phyloP scores from a whole-genome alignment of 2,797 vertebrate genomes.

The Hemibagrus guttatus region DNA sequence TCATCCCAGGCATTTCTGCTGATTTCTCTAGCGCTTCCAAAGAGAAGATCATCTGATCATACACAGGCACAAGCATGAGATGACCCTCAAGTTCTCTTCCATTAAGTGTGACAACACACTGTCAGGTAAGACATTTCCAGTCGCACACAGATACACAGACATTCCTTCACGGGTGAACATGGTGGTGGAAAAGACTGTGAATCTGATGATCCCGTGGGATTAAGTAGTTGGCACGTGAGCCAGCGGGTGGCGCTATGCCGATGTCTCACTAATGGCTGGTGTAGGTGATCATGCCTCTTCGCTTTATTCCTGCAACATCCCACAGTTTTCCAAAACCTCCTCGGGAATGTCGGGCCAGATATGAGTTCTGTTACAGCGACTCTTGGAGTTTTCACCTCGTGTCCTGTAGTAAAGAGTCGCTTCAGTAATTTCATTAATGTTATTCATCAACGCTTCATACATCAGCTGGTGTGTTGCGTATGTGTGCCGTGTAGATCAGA shows the following conservation, averaged over 20 bases:
- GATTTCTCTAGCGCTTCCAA: slow-evolving; percentile 88
- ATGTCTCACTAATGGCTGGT: neutral
- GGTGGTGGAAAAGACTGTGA: neutral
- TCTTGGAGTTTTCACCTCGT: too few species aligned
- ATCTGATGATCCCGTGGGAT: neutral
- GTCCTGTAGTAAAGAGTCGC: too few species aligned
- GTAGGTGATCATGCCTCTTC: neutral
- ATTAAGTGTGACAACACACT: slow-evolving; percentile 91
- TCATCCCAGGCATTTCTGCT: neutral
- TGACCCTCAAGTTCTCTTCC: slow-evolving; percentile 95
- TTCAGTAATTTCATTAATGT: too few species aligned
- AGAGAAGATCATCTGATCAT: slow-evolving; percentile 96
- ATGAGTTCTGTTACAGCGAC: too few species aligned
- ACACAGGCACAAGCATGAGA: slow-evolving; percentile 98
- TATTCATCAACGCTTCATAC: too few species aligned
- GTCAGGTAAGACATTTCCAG: slow-evolving; percentile 81
- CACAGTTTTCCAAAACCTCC: neutral
- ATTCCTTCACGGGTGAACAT: neutral
- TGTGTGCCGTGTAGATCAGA: slow-evolving; percentile 82
- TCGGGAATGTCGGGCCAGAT: neutral
- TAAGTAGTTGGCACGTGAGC: neutral
- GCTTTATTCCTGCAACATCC: neutral
- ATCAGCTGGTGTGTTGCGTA: neutral
- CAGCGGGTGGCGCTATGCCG: neutral
- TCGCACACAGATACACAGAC: neutral